These are phyloP conservation scores for Drosophila melanica DNA, from an alignment of 1,140 invertebrate species.

Conservation along the genomic window DNA sequence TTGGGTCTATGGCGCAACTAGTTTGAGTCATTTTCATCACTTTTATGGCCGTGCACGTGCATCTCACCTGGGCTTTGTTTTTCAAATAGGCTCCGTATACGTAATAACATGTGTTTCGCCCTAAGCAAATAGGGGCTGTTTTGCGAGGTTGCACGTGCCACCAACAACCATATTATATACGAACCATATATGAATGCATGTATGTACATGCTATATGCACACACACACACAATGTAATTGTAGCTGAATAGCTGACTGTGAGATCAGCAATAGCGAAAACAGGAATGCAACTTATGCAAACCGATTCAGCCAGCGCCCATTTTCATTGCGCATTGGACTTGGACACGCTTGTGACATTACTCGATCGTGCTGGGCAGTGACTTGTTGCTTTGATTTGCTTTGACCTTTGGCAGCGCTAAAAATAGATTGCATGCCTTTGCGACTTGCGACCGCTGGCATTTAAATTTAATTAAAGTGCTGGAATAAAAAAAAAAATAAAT, in stretches of 20 bases:
- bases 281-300: slow-evolving; percentile 43
- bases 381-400: slow-evolving; percentile 47
- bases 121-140: background rate
- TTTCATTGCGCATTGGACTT: slow-evolving; percentile 43
- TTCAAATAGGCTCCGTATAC: slow-evolving; percentile 5
- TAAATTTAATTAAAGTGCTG: slow-evolving; percentile 67
- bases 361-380: slow-evolving; percentile 38
- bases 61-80: background rate
- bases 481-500: slow-evolving; percentile 59
- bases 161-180: background rate
- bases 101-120: slow-evolving; percentile 41
- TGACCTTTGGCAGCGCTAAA: slow-evolving; percentile 68
- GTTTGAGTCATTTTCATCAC: slow-evolving; percentile 24
- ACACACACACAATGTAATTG: slow-evolving; percentile 1
- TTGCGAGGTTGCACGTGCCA: slow-evolving; percentile 52
- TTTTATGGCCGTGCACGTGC: slow-evolving; percentile 58
- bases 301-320: slow-evolving; percentile 19
- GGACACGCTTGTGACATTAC: slow-evolving; percentile 62
- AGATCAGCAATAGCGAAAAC: slow-evolving; percentile 52
- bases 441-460: slow-evolving; percentile 45
- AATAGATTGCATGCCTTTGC: slow-evolving; percentile 53
- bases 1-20: slow-evolving; percentile 4
- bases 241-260: slow-evolving; percentile 12
- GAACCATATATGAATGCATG: background rate
- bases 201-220: background rate